Percentiles rank a stretch among this genome's conserved stretches.
phyloP scores from a whole-genome alignment of 1,140 invertebrate species.

The Zaprionus africanus region DNA sequence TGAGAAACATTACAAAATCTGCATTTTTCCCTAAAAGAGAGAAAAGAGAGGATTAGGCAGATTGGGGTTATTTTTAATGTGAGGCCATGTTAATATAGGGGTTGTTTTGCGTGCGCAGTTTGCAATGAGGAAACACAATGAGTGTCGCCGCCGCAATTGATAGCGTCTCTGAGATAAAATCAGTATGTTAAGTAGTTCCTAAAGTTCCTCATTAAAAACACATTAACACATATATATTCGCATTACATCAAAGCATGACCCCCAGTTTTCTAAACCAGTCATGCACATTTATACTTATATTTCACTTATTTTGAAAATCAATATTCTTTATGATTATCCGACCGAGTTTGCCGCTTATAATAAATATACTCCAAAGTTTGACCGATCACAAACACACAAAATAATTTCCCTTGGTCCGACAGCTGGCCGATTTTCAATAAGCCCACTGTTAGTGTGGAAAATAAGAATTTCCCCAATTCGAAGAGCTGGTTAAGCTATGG shows the following conservation, averaged over 20 bases:
- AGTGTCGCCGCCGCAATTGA: constrained; percentile 33
- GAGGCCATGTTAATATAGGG: constrained; percentile 13
- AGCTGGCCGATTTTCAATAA: too few relatives aligned
- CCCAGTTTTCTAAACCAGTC: not conserved
- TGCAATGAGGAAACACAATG: constrained; percentile 17
- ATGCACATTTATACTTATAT: not conserved
- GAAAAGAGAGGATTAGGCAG: not conserved
- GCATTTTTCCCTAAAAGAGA: constrained; percentile 31
- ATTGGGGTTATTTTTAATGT: not conserved
- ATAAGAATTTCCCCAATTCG: too few relatives aligned
- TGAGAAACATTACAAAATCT: constrained; percentile 51
- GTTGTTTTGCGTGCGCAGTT: constrained; percentile 12
- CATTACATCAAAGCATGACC: not conserved
- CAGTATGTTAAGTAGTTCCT: constrained; percentile 34
- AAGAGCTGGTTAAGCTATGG: too few relatives aligned
- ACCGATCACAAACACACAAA: too few relatives aligned
- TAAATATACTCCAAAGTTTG: too few relatives aligned
- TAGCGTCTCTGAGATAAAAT: constrained; percentile 43
- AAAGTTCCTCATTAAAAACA: constrained; percentile 57
- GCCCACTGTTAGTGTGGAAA: too few relatives aligned
- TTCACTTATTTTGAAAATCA: too few relatives aligned
- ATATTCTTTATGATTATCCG: too few relatives aligned
- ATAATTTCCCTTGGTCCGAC: too few relatives aligned
- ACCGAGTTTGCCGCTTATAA: too few relatives aligned
- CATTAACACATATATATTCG: constrained; percentile 36